Base-by-base conservation (phyloP, 2,113 vertebrate genomes). In the Cygnus atratus region DNA sequence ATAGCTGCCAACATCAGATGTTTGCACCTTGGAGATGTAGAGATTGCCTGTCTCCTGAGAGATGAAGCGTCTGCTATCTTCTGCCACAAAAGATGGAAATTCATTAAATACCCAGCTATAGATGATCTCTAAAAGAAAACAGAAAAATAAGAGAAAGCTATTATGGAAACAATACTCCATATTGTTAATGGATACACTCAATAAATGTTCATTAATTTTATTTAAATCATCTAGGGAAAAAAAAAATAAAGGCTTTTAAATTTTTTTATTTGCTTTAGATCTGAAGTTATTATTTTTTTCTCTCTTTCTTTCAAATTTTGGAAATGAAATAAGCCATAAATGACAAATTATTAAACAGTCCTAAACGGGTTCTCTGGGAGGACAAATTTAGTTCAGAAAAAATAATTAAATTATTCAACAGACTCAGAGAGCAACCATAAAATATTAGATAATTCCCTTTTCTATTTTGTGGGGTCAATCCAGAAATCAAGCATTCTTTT, bases 71-170 rank as follows among this genome's bases (percentile, higher is more conserved):
- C 99, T 98, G 81, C 99, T 99, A 92, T 99, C 99, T 97, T 99
- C 99, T 24, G 97, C 98, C 97, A 99, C 99, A 88, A 99, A 99
- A 28, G 99, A 99, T 41, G 99, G 99, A 97, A 99, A 99, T 96
- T 99, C 99, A 66, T 99, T 99, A 96, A 99, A 99, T 37, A 99
- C 99, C 99, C 99, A 99, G 88, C 99, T 99, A 96, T 99, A 99
- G 97, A 99, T 98, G 93, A 99, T 99, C 96, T 99, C 99, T 99
- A 96, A 43, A 96, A 98, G 91, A 57, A 90, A 15, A 92, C 37
- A 95, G 41, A 67, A 86, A 68, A 90, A 70, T 59, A 81, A 92
- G 37, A 46, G 5, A 59, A 82, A 91, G 28, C 13, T 79, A 77
- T 89, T 97, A 84, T 11, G 24, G 54, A 95, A 94, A 89, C 5